These are phyloP conservation scores for Diadophis punctatus DNA, from an alignment of 2,113 vertebrate genomes.

Conservation along the genomic window DNA sequence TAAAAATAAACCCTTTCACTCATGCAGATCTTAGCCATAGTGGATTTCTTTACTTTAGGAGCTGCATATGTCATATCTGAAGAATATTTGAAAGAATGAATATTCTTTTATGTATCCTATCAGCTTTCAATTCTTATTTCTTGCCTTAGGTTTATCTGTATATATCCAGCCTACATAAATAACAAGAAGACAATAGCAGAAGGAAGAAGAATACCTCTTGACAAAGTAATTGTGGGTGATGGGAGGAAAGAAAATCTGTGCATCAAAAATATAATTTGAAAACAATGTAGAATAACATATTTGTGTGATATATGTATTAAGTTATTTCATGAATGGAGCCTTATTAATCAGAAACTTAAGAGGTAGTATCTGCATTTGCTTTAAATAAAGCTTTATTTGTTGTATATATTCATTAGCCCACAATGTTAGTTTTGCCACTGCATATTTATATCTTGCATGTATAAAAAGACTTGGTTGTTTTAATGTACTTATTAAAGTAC, in stretches of 20 bases:
- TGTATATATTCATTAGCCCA: neutral
- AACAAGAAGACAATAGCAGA: constrained; percentile 96
- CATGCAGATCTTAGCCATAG: neutral
- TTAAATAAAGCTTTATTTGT: neutral
- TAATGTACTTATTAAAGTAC: neutral
- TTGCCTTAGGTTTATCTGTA: constrained; percentile 83
- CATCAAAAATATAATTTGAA: neutral
- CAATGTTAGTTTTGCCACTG: neutral
- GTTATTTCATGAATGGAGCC: neutral
- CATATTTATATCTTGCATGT: neutral
- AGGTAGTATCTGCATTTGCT: neutral
- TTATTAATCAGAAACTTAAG: neutral
- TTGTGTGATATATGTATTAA: neutral
- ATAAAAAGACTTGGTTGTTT: neutral
- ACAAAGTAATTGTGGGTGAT: constrained; percentile 75
- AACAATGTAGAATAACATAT: neutral
- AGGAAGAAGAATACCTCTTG: constrained; percentile 85
- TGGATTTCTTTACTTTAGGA: neutral
- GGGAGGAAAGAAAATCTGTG: accelerated
- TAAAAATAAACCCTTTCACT: neutral
- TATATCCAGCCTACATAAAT: constrained; percentile 95
- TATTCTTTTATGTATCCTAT: neutral
- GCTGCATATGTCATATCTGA: neutral
- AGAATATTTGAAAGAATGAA: neutral
- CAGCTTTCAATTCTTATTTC: neutral